A percentile compares a stretch with the other conserved stretches of the same genome.
Conservation (phyloP, 2,113 vertebrate genomes). For the Bolborhynchus lineola region DNA sequence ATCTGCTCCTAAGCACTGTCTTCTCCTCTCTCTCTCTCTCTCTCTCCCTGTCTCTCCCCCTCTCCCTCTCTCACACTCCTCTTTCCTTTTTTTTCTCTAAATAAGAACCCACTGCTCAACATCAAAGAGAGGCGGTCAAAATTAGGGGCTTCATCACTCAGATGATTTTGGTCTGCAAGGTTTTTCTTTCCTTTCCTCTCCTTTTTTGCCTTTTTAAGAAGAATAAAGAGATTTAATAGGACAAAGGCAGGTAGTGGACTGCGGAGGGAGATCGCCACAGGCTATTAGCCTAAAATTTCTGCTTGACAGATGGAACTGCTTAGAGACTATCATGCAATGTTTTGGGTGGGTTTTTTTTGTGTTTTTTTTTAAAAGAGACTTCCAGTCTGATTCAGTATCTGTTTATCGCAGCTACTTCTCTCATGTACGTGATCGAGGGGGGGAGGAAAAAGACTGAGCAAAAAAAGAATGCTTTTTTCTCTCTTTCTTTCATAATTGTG, state of each 20-base stretch:
- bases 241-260: slow-evolving; percentile 95
- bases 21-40: slow-evolving; percentile 73
- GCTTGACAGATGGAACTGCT: slow-evolving; percentile 98
- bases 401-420: slow-evolving; percentile 81
- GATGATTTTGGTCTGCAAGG: slow-evolving; percentile 82
- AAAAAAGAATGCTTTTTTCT: background rate
- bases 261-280: slow-evolving; percentile 86
- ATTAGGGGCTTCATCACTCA: slow-evolving; percentile 89
- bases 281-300: slow-evolving; percentile 95
- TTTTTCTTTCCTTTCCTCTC: slow-evolving; percentile 73
- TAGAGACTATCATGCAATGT: slow-evolving; percentile 96
- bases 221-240: slow-evolving; percentile 92
- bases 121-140: slow-evolving; percentile 89
- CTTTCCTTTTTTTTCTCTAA: slow-evolving; percentile 63
- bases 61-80: slow-evolving; percentile 46
- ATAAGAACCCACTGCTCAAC: slow-evolving; percentile 88
- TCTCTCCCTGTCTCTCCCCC: slow-evolving; percentile 67
- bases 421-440: slow-evolving; percentile 68
- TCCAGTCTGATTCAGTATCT: slow-evolving; percentile 82
- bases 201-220: slow-evolving; percentile 67
- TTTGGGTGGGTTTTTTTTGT: slow-evolving; percentile 76
- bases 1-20: slow-evolving; percentile 86
- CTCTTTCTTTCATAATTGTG: slow-evolving; percentile 4
- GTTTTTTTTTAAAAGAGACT: slow-evolving; percentile 43
- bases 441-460: background rate